Conservation (phyloP, 23 tunicate species). For the Halocynthia roretzi region DNA sequence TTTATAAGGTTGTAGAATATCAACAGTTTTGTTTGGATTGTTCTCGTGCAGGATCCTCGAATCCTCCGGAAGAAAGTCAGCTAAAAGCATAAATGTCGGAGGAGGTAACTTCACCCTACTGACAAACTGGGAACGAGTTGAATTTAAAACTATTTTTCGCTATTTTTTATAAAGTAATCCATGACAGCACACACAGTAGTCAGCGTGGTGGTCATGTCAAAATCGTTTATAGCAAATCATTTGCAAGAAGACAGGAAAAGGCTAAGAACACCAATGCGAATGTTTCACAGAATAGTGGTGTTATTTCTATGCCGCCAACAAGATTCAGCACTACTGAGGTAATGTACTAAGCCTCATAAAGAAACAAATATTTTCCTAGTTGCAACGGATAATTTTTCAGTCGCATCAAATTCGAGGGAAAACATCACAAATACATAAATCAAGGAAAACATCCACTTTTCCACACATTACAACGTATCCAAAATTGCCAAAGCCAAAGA, state of each 20-base stretch:
- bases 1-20: too few relatives aligned
- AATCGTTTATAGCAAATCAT: conserved; percentile 19
- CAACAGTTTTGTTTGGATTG: background rate
- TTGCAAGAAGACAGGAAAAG: conserved; percentile 5
- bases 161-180: too few relatives aligned
- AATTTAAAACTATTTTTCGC: too few relatives aligned
- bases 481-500: background rate
- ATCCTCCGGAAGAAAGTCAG: background rate
- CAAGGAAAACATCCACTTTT: background rate
- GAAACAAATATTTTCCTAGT: background rate
- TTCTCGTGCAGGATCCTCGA: background rate
- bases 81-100: background rate
- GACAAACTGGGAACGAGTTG: background rate
- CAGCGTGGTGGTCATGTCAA: background rate
- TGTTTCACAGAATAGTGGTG: background rate
- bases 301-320: background rate
- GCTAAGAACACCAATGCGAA: background rate
- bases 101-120: background rate
- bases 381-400: too few relatives aligned
- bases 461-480: background rate
- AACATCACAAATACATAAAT: too few relatives aligned
- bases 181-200: background rate
- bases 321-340: conserved; percentile 30
- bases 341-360: background rate
- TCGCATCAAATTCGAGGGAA: too few relatives aligned